Evolutionary conservation across 2,797 vertebrate genomes (phyloP).

Genomic region (Crossoptilon crossoptilon): DNA sequence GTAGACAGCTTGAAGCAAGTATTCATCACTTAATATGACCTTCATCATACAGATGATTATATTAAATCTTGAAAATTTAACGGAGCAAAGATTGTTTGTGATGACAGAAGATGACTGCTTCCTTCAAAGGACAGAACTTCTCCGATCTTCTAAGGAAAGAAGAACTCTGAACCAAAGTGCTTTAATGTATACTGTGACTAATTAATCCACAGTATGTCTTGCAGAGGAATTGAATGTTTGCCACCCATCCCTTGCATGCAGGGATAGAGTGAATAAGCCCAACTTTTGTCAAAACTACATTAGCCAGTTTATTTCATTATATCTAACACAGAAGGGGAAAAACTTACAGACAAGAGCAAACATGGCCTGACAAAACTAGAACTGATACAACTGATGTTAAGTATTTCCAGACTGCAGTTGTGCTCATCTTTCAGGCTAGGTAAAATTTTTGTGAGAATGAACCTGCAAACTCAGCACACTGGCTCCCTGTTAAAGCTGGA

Average conservation of each 20-base stretch:
- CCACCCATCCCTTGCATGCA: neutral
- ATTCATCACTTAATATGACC: neutral
- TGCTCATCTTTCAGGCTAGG: neutral
- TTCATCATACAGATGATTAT: neutral
- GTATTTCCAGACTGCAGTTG: neutral
- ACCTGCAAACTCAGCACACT: neutral
- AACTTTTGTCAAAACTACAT: neutral
- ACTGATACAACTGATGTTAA: neutral
- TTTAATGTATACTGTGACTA: neutral
- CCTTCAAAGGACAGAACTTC: neutral
- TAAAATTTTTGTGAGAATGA: neutral
- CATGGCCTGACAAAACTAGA: neutral
- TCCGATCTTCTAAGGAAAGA: neutral
- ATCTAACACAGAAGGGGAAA: neutral
- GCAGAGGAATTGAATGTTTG: neutral
- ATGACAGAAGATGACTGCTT: neutral
- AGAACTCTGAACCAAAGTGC: neutral
- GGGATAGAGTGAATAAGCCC: neutral
- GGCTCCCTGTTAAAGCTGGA: neutral
- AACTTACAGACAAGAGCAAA: neutral
- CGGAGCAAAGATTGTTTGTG: neutral
- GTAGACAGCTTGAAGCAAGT: neutral
- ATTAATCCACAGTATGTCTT: neutral
- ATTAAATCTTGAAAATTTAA: conserved; percentile 8
- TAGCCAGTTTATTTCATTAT: neutral